A percentile compares a stretch with the other conserved stretches of the same genome.
Conservation (phyloP, 1,140 invertebrate genomes). For the Periplaneta americana region DNA sequence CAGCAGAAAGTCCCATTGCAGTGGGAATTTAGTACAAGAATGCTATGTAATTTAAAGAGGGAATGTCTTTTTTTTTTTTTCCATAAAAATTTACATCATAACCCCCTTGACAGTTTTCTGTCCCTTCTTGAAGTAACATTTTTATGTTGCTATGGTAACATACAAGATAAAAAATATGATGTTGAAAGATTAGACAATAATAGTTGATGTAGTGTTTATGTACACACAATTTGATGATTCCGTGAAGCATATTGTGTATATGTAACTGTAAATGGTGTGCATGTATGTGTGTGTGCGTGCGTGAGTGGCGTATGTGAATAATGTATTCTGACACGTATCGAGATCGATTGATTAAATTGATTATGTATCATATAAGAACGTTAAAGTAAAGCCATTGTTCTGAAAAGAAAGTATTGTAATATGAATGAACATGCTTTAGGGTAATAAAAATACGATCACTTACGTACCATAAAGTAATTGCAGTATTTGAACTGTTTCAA, state of each 20-base stretch:
- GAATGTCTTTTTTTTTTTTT: background rate
- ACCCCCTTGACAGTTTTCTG: background rate
- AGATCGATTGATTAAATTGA: no score
- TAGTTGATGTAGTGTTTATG: constrained; percentile 2
- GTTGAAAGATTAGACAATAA: constrained; percentile 7
- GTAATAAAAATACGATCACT: no score
- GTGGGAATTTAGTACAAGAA: background rate
- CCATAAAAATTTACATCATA: background rate
- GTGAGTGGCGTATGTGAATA: background rate
- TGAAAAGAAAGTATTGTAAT: no score
- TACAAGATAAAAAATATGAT: background rate
- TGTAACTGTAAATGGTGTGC: background rate
- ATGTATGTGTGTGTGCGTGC: background rate
- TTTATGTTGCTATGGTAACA: background rate
- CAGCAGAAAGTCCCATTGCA: background rate
- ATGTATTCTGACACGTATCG: no score
- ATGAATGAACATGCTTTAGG: background rate
- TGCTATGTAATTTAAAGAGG: background rate
- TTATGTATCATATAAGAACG: no score
- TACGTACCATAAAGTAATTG: background rate
- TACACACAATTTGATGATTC: background rate
- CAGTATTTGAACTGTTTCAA: background rate
- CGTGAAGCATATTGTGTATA: background rate
- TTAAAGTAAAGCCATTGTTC: no score
- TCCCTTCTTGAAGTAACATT: background rate